These are phyloP conservation scores for Lagria hirta DNA, from an alignment of 2,888 invertebrate genomes.

Conservation along the genomic window DNA sequence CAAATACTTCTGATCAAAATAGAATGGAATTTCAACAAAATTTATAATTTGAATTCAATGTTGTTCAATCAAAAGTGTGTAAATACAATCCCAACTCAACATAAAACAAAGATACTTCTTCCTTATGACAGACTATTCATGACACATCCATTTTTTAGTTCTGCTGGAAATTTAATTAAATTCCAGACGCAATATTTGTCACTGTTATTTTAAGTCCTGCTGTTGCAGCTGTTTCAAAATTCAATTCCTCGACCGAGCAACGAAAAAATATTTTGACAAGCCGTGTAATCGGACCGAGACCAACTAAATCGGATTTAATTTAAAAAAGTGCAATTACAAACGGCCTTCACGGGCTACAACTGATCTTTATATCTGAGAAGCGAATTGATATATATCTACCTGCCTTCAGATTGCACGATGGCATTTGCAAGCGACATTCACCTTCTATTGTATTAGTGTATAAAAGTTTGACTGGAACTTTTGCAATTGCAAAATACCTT, in stretches of 20 bases:
- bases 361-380: constrained; percentile 1
- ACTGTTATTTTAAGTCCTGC: constrained; percentile 7
- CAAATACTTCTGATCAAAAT: no score
- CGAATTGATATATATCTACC: no score
- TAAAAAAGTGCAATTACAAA: constrained; percentile 10
- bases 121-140: constrained; percentile 21
- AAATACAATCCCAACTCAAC: no score
- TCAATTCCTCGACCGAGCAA: constrained; percentile 3
- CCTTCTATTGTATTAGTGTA: constrained; percentile 7
- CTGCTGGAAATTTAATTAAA: constrained; percentile 28
- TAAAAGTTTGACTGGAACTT: no score
- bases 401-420: constrained; percentile 5
- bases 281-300: constrained; percentile 14
- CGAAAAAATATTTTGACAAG: constrained; percentile 11
- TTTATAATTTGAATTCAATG: no score
- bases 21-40: no score
- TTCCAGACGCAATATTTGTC: constrained; percentile 15
- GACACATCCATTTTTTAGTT: constrained; percentile 22
- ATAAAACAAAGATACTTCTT: constrained; percentile 13
- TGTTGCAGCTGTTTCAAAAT: constrained; percentile 10
- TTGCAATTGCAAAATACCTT: no score
- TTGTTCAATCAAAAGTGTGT: no score
- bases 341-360: background rate
- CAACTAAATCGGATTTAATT: constrained; percentile 12
- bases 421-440: constrained; percentile 7